These are phyloP conservation scores for Acanthiza pusilla DNA, from an alignment of 2,797 vertebrate species.

Conservation along the genomic window DNA sequence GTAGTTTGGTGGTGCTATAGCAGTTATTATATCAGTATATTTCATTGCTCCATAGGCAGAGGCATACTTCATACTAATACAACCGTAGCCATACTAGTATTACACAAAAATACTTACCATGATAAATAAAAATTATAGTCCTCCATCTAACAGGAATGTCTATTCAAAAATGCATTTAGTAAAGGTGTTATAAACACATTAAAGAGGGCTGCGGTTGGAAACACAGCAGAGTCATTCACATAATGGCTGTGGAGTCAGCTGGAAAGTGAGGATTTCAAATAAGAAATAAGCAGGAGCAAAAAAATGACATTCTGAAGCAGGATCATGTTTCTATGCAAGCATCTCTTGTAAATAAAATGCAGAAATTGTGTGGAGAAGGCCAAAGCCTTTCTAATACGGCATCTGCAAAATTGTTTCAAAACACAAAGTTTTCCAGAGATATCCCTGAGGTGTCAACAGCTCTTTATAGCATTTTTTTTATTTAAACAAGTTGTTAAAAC, in stretches of 20 bases:
- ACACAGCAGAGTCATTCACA: not conserved
- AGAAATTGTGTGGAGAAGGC: not conserved
- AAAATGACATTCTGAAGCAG: not conserved
- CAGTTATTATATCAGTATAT: not conserved
- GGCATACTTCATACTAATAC: not conserved
- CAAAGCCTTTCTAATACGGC: not conserved
- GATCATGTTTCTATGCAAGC: not conserved
- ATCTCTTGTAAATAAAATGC: slow-evolving; percentile 19
- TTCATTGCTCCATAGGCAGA: not conserved
- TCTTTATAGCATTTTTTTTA: not conserved
- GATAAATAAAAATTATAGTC: not conserved
- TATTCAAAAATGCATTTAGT: not conserved
- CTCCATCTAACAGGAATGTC: not conserved
- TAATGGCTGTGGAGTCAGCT: not conserved
- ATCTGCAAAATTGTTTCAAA: slow-evolving; percentile 47
- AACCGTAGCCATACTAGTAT: not conserved
- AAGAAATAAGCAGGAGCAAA: not conserved
- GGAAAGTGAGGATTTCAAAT: not conserved
- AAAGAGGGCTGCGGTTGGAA: not conserved
- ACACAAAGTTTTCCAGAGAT: slow-evolving; percentile 24
- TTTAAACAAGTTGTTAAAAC: slow-evolving; percentile 14
- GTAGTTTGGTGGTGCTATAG: not conserved
- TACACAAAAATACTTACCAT: not conserved
- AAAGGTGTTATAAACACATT: not conserved
- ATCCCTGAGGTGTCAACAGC: slow-evolving; percentile 36